Base-by-base conservation (phyloP, 1,140 invertebrate species). In the Lineus longissimus region DNA sequence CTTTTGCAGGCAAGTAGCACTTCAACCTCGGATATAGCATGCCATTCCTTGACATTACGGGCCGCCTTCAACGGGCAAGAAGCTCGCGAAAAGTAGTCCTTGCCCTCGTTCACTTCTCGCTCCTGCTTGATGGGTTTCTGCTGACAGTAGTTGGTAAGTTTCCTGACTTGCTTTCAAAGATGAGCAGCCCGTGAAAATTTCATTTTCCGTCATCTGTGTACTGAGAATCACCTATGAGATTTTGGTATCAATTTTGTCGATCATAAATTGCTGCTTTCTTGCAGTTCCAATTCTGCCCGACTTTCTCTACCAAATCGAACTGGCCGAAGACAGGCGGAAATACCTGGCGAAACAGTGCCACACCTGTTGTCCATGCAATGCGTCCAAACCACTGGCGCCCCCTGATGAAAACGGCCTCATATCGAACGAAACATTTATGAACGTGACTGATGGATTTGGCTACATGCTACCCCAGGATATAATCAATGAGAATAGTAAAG, bases 121-220 rank as follows among this genome's bases (percentile, higher is more conserved):
- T 98, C 64, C 88, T 98, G 57, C 85, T 98, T 64, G 96, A 98
- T 84, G 98, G 97, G 83, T 95, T 98, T 92, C 87, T 98, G 60
- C 86, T 98, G 62, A 97, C 95, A 58, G 94, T 93, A 63, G 93
- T 97, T 60, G 95, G 95, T 96, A 82, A 91, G 92, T 25, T 36
- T 19, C 29, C 33, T 95, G 93, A 82, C 85, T 94, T 51, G 13
- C n/a, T 19, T 17, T 36, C 22, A 13, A 27, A 33, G 45, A 36
- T 43, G 30, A 47, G 36, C 15, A 40, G 23, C n/a, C 27, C 7
- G 0, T 59, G 19, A 9, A 43, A 1, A 25, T 19, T 13, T 41
- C 17, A 60, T 63, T 64, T 71, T n/a, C n/a, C 40, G 61, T 67
- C 82, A 85, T 65, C 4, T 1, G 2, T 1, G 1, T 23, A 25